Percentiles rank a stretch among this genome's conserved stretches.
Evolutionary conservation across 2,888 invertebrate species (phyloP).

Genomic region (Dexiosoma caninum): DNA sequence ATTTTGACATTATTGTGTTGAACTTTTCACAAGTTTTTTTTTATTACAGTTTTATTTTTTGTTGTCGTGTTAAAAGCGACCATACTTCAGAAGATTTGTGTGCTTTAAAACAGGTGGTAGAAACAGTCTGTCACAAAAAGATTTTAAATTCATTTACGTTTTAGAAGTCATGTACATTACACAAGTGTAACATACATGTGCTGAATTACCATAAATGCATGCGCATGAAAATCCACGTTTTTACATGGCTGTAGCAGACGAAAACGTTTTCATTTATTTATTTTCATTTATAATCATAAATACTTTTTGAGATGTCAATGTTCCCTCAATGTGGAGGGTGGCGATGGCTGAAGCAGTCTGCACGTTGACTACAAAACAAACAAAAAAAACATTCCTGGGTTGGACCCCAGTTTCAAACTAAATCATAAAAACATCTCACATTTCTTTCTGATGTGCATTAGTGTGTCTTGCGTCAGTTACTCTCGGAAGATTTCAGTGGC

Average conservation of each 20-base stretch:
- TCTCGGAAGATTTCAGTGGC: no score
- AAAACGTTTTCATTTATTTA: no score
- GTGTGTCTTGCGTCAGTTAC: no score
- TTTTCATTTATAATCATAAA: no score
- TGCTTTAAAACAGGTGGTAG: slow-evolving; percentile 54
- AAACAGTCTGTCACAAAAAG: slow-evolving; percentile 55
- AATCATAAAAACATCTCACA: no score
- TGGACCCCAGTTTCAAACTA: no score
- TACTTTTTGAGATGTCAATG: no score
- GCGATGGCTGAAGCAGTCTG: no score
- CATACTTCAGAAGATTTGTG: slow-evolving; percentile 55
- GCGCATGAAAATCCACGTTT: background rate
- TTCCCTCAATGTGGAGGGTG: no score
- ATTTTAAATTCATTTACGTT: slow-evolving; percentile 35
- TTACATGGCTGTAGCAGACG: background rate
- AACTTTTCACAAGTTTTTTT: slow-evolving; percentile 45
- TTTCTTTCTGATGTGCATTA: no score
- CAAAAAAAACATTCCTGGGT: no score
- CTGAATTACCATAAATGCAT: background rate
- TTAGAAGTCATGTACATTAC: background rate
- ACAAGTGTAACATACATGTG: background rate
- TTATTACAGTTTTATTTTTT: background rate
- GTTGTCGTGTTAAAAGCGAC: slow-evolving; percentile 25
- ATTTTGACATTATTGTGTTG: slow-evolving; percentile 55
- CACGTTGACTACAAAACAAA: no score